These are phyloP conservation scores for Argyresthia albistria DNA, from an alignment of 2,888 invertebrate genomes.

Conservation along the genomic window DNA sequence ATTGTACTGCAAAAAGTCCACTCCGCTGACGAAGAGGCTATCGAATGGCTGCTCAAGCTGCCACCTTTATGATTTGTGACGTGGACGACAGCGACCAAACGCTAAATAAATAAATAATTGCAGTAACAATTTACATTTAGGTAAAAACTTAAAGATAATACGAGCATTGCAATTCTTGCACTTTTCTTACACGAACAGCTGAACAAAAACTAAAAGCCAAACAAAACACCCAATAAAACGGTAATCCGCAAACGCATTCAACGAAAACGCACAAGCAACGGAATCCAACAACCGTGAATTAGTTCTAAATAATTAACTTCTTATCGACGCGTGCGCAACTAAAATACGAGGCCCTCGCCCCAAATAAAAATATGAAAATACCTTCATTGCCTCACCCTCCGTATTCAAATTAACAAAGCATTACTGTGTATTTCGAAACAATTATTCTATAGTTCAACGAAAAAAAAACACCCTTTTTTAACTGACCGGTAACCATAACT, in stretches of 20 bases:
- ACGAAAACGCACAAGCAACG: constrained; percentile 30
- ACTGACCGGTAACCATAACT: not conserved
- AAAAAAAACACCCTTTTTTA: constrained; percentile 27
- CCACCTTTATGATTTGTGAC: too few species aligned
- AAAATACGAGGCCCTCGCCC: constrained; percentile 29
- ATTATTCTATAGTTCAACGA: constrained; percentile 44
- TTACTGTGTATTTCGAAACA: constrained; percentile 57
- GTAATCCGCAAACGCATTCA: not conserved
- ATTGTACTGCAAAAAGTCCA: too few species aligned
- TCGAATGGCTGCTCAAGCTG: too few species aligned
- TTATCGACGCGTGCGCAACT: constrained; percentile 59
- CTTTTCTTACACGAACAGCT: not conserved
- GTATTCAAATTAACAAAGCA: constrained; percentile 71
- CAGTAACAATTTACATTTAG: too few species aligned
- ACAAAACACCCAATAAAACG: not conserved
- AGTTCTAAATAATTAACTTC: constrained; percentile 68
- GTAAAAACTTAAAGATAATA: too few species aligned
- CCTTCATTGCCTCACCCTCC: constrained; percentile 29
- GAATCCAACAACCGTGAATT: constrained; percentile 51
- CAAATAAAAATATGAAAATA: constrained; percentile 24
- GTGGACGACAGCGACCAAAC: too few species aligned
- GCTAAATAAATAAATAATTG: too few species aligned
- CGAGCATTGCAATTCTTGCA: not conserved
- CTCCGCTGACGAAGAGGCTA: too few species aligned
- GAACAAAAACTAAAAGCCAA: not conserved